Conservation (phyloP, 2,113 vertebrate species). For the Phyllostomus discolor region DNA sequence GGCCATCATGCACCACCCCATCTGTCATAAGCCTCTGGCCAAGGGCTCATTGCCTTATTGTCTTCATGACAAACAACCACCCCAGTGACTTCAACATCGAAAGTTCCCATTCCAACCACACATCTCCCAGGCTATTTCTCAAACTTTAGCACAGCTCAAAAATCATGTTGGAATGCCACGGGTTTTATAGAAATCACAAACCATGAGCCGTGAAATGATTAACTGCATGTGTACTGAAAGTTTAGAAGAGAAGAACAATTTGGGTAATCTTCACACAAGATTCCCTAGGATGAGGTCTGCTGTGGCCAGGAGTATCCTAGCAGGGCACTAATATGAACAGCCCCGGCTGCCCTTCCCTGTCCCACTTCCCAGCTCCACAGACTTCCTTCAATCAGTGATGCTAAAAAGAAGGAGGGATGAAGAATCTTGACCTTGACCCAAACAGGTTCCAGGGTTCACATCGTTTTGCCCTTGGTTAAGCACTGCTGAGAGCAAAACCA, state of each 20-base stretch:
- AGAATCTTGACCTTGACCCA: background rate
- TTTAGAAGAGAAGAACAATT: background rate
- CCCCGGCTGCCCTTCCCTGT: background rate
- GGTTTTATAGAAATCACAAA: background rate
- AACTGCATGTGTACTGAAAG: background rate
- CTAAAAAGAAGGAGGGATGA: background rate
- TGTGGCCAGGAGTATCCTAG: background rate
- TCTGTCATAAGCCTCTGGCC: background rate
- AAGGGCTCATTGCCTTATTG: background rate
- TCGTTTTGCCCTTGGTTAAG: background rate
- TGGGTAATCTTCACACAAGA: background rate
- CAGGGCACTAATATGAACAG: accelerated
- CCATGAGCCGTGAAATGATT: background rate
- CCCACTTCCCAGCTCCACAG: background rate
- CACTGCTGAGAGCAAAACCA: no score
- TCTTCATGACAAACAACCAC: background rate
- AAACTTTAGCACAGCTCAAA: background rate
- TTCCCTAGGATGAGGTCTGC: background rate
- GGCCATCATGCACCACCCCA: background rate
- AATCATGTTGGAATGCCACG: background rate
- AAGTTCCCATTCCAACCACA: background rate
- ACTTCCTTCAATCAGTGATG: background rate
- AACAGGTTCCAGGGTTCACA: background rate
- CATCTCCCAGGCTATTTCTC: background rate
- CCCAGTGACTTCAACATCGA: background rate